Evolutionary conservation across 2,113 vertebrate species (phyloP).

Genomic region (Cinclus mexicanus): DNA sequence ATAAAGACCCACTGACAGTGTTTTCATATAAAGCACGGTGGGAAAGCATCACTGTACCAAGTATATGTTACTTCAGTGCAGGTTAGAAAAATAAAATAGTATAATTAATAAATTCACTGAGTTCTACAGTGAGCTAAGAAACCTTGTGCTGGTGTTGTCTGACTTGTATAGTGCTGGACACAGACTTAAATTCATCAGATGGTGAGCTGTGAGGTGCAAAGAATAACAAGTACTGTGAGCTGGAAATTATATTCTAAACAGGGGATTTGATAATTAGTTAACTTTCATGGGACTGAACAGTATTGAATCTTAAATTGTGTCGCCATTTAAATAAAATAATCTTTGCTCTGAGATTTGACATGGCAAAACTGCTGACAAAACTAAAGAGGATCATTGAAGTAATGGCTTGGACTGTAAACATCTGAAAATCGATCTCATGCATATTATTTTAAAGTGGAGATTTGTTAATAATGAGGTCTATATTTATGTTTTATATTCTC

Average conservation of each 20-base stretch:
- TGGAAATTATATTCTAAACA: neutral
- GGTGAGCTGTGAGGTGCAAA: neutral
- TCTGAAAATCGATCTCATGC: neutral
- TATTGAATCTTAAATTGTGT: neutral
- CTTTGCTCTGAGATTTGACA: neutral
- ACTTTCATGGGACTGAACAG: neutral
- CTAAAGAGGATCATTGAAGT: neutral
- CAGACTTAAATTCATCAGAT: neutral
- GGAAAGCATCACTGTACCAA: neutral
- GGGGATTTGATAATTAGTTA: neutral
- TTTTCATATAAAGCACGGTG: accelerated
- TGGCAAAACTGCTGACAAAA: neutral
- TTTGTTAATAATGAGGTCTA: neutral
- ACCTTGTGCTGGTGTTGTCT: neutral
- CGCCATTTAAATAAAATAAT: neutral
- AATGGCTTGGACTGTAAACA: neutral
- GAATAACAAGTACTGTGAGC: neutral
- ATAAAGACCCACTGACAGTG: neutral
- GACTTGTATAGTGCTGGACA: neutral
- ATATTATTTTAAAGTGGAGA: neutral
- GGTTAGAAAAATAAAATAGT: neutral
- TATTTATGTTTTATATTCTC: neutral
- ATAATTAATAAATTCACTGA: neutral
- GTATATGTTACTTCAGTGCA: neutral
- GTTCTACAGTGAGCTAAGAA: neutral